Percentiles rank a stretch among this genome's conserved stretches.
phyloP scores from a whole-genome alignment of 2,797 vertebrate genomes.

The Acridotheres tristis region DNA sequence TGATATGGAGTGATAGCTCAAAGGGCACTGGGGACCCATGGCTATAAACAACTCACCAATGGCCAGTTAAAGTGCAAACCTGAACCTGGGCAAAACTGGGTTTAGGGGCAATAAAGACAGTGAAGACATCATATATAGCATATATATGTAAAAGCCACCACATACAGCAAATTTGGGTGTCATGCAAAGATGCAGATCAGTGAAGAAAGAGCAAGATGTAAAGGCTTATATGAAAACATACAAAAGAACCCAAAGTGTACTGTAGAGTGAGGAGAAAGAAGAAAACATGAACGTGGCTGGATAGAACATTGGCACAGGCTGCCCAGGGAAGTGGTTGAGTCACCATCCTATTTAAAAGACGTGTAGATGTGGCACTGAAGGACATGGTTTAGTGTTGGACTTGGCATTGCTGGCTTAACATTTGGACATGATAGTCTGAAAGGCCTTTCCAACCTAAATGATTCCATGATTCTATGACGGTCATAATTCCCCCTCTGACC shows the following conservation, averaged over 20 bases:
- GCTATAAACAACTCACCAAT: not conserved
- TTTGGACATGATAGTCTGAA: not conserved
- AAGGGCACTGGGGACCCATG: not conserved
- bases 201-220: not conserved
- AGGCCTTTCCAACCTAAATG: not conserved
- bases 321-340: not conserved
- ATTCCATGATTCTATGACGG: not conserved
- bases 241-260: not conserved
- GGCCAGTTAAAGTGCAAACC: not conserved
- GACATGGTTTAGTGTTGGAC: not conserved
- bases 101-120: not conserved
- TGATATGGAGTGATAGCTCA: rapidly evolving
- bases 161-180: rapidly evolving
- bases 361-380: not conserved
- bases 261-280: not conserved
- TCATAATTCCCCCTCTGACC: not conserved
- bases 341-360: not conserved
- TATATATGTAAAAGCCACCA: not conserved
- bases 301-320: not conserved
- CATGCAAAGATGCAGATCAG: not conserved
- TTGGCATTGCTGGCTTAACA: not conserved
- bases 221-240: not conserved
- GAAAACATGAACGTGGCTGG: not conserved
- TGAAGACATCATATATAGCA: not conserved
- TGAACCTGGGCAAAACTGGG: not conserved